Evolutionary conservation across 2,888 invertebrate genomes (phyloP), one percentile per base, ranked within the genome.

Genomic region (Limulus polyphemus): DNA sequence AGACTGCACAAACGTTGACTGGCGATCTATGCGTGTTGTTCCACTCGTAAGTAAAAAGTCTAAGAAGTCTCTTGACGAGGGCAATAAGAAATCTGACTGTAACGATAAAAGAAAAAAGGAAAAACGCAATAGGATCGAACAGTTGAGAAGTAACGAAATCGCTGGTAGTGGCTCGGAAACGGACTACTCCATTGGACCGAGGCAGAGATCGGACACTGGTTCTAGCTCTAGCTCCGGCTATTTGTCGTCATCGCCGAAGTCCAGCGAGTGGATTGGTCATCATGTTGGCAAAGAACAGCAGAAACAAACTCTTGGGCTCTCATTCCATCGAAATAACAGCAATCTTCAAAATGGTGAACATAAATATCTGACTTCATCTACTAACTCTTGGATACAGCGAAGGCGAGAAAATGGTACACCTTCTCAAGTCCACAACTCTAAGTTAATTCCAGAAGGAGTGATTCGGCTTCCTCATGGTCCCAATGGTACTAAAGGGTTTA

Each of bases 401-500:
- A 17, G 56, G 32, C 56, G 56, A 50, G 65, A 65, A 48, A 60
- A 61, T 32, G 51, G 56, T 16, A 14, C 57, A 51, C 12, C 56
- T 16, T 32, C 7, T 32, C 32, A 32, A 32, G 46, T 57, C 61
- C 49, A 56, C 46, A 32, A 60, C 57, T 58, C 55, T 56, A 47
- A 50, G 47, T 79, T 83, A 71, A 74, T 81, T 63, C 79, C 80
- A 2, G 84, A 84, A 63, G 88, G 87, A 74, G 84, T 93, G 65
- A 83, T 91, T 47, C 82, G 94, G 59, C 82, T 88, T 74, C 94
- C 93, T 0, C 83, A 85, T 62, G 93, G 90, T 7, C 94, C 94
- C 0, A 93, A 93, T 78, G 92, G 91, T 55, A 90, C 90, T 62
- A 83, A 84, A 69, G 94, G 94, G 48, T 94, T 94, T 32, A 32